Evolutionary conservation across 2,113 vertebrate genomes (phyloP).

Genomic region (Tapirus terrestris): DNA sequence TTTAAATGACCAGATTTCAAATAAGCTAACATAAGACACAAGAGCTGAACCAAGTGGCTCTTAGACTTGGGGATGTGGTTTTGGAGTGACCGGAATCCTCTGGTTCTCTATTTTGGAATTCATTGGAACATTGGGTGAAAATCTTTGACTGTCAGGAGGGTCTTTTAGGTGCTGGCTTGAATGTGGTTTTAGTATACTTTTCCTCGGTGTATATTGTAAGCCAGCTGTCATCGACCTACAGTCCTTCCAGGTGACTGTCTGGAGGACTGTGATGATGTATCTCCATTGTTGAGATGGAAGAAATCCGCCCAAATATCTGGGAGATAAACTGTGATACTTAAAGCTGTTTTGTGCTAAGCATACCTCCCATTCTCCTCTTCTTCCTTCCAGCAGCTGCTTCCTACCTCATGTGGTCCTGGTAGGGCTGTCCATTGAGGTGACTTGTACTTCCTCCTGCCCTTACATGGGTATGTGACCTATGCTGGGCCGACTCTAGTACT

Average conservation of each 20-base stretch:
- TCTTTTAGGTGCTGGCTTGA: conserved; percentile 5
- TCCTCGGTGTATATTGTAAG: background rate
- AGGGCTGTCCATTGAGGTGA: background rate
- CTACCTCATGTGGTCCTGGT: background rate
- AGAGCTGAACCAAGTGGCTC: conserved; percentile 18
- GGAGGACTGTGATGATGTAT: background rate
- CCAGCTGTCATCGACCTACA: background rate
- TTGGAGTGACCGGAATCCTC: background rate
- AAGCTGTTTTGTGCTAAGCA: background rate
- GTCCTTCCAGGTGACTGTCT: background rate
- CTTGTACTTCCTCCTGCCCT: background rate
- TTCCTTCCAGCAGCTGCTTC: background rate
- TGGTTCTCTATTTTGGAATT: conserved; percentile 30
- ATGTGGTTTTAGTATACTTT: background rate
- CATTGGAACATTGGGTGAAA: background rate
- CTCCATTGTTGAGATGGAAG: background rate
- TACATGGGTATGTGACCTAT: background rate
- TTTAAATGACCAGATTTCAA: conserved; percentile 60
- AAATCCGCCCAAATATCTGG: background rate
- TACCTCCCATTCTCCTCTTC: background rate
- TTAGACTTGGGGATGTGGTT: background rate
- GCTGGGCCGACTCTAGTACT: background rate
- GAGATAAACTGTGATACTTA: background rate
- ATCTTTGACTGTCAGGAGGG: background rate
- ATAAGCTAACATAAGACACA: conserved; percentile 34